Conservation (phyloP, 1,140 invertebrate species). For the Neodiprion pinetum region DNA sequence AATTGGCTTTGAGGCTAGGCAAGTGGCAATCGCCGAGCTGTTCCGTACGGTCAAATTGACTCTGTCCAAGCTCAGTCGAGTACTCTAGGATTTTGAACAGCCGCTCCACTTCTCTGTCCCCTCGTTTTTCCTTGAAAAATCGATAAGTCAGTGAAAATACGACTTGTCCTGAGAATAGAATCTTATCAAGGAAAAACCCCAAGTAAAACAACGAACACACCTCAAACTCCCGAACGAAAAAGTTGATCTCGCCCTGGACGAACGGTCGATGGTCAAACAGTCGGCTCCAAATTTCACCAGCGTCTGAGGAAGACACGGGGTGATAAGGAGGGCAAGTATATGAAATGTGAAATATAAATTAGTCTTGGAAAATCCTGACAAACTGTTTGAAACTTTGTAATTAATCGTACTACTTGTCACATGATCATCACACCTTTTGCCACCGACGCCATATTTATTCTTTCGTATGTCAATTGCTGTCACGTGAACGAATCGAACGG, state of each 20-base stretch:
- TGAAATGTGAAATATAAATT: conserved; percentile 20
- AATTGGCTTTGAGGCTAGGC: conserved; percentile 70
- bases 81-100: conserved; percentile 80
- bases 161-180: background rate
- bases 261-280: conserved; percentile 86
- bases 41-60: conserved; percentile 69
- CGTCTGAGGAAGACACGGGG: conserved; percentile 65
- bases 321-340: conserved; percentile 30
- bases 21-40: conserved; percentile 68
- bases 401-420: conserved; percentile 6
- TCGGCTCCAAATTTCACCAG: conserved; percentile 80
- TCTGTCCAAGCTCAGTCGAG: conserved; percentile 78
- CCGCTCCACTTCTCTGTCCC: conserved; percentile 79
- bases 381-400: conserved; percentile 10
- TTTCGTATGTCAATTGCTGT: background rate
- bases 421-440: conserved; percentile 52
- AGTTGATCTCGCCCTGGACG: conserved; percentile 82
- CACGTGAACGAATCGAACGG: no score
- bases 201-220: conserved; percentile 56
- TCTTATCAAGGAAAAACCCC: background rate
- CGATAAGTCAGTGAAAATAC: conserved; percentile 20
- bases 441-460: conserved; percentile 51
- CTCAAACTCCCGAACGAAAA: conserved; percentile 84
- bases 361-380: conserved; percentile 3
- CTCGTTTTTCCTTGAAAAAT: conserved; percentile 71